Percentiles rank a stretch among this genome's conserved stretches.
phyloP scores from a whole-genome alignment of 1,140 invertebrate species.

The Lanistes nyassanus region DNA sequence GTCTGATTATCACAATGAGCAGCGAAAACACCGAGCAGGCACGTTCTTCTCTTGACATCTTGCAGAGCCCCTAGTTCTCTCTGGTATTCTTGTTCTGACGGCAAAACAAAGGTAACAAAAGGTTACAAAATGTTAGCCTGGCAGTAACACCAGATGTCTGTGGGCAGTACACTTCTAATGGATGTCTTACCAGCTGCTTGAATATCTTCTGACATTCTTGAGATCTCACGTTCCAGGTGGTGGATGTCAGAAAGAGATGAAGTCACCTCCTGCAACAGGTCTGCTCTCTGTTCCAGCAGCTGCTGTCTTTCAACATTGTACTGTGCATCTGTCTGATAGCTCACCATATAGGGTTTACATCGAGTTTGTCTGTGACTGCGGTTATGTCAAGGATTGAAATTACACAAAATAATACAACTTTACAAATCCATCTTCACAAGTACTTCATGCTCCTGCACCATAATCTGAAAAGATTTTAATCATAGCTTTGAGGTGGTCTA shows the following conservation, averaged over 20 bases:
- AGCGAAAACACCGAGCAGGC: constrained; percentile 8
- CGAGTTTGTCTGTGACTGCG: background rate
- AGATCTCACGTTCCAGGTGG: constrained; percentile 41
- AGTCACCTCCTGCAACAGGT: constrained; percentile 32
- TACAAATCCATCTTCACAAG: too few relatives aligned
- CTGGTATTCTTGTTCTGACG: constrained; percentile 15
- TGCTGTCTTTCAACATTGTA: constrained; percentile 28
- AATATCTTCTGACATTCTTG: constrained; percentile 29
- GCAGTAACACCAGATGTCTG: too few relatives aligned
- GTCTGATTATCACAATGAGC: background rate
- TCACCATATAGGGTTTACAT: constrained; percentile 32
- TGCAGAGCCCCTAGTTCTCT: background rate
- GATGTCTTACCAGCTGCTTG: constrained; percentile 28
- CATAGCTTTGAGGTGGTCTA: too few relatives aligned
- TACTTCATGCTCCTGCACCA: too few relatives aligned
- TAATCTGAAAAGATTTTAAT: too few relatives aligned
- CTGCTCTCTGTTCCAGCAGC: constrained; percentile 28
- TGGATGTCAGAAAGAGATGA: constrained; percentile 27
- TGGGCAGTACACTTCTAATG: too few relatives aligned
- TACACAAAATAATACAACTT: too few relatives aligned
- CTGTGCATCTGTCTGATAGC: constrained; percentile 29
- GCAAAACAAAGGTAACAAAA: background rate
- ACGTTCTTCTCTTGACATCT: background rate
- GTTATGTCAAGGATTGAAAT: background rate
- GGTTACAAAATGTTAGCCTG: background rate